Base-by-base conservation (phyloP, 2,888 invertebrate genomes). In the Horisme vitalbata region DNA sequence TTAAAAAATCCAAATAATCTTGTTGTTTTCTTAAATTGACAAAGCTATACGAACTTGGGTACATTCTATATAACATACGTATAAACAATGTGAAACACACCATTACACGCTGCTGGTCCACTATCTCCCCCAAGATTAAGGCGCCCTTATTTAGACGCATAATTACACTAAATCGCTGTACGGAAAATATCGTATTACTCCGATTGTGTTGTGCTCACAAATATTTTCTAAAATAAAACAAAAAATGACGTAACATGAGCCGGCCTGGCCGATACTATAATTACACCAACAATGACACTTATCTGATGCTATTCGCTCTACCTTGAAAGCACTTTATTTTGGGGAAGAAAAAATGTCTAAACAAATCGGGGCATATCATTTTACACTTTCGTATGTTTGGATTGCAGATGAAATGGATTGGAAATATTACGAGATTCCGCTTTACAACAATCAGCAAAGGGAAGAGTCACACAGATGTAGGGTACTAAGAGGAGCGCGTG, bases 221-320 rank as follows among this genome's bases (percentile, higher is more conserved):
- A 26, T n/a, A 78, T 77, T 75, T 79, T 79, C 75, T 13, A 8
- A 18, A 48, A 41, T 33, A 48, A 41, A 47, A 36, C 34, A 46
- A 39, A 56, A 65, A 18, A 18, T 18, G 72, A 61, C 43, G 82
- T 65, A 81, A 83, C 47, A 26, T 45, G 67, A 83, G 60, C 66
- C 57, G 53, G 56, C 30, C 30, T 37, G 35, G 59, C 41, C 72
- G 77, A 79, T 81, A 79, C 72, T 65, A 76, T 83, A 83, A 83
- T 83, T 81, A 79, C 58, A 57, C 55, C 74, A 80, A 83, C 81
- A 83, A 82, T 75, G 74, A 61, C 67, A 70, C 68, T 59, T 76
- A 80, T 79, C 77, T 59, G 70, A 69, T 67, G 38, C 49, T 43
- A 59, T 57, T 50, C 62, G 56, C 51, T 74, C 69, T 61, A 52